Percentiles rank a stretch among this genome's conserved stretches.
phyloP scores from a whole-genome alignment of 2,888 invertebrate genomes.

The Leptopterna dolabrata region DNA sequence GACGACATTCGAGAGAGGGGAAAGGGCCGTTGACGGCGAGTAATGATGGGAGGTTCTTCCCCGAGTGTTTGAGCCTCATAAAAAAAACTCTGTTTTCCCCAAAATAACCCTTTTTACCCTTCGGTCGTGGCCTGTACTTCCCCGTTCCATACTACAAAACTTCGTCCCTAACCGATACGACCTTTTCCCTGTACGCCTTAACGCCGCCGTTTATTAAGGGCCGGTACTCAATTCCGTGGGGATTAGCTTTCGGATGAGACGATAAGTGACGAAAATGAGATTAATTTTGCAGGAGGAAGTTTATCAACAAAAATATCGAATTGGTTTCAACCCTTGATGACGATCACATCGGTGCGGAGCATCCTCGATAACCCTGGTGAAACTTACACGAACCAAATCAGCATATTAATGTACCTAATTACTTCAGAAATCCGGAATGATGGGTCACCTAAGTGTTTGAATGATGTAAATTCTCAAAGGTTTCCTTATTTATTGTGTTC shows the following conservation, averaged over 20 bases:
- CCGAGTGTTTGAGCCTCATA: conserved; percentile 20
- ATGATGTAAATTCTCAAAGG: too few relatives aligned
- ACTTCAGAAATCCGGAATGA: too few relatives aligned
- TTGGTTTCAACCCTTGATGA: too few relatives aligned
- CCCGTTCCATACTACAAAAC: not conserved
- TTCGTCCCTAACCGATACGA: not conserved
- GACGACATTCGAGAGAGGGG: conserved; percentile 6
- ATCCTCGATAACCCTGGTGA: too few relatives aligned
- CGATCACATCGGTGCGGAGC: too few relatives aligned
- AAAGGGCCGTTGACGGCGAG: conserved; percentile 12
- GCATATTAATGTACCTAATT: too few relatives aligned
- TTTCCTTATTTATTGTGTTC: too few relatives aligned
- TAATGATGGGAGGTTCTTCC: conserved; percentile 24
- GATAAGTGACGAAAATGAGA: not conserved
- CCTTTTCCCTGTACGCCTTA: not conserved
- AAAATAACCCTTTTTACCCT: not conserved
- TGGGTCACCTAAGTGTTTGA: too few relatives aligned
- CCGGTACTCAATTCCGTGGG: not conserved
- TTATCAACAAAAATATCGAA: too few relatives aligned
- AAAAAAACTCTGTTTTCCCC: conserved; percentile 28
- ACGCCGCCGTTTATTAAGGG: conserved; percentile 35
- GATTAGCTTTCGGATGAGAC: not conserved
- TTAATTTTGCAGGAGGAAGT: not conserved
- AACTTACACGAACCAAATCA: too few relatives aligned
- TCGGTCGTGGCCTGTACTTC: not conserved